Percentiles rank a stretch among this genome's conserved stretches.
These are phyloP conservation scores for Zaprionus capensis DNA, from an alignment of 1,140 invertebrate genomes.

Conservation along the genomic window DNA sequence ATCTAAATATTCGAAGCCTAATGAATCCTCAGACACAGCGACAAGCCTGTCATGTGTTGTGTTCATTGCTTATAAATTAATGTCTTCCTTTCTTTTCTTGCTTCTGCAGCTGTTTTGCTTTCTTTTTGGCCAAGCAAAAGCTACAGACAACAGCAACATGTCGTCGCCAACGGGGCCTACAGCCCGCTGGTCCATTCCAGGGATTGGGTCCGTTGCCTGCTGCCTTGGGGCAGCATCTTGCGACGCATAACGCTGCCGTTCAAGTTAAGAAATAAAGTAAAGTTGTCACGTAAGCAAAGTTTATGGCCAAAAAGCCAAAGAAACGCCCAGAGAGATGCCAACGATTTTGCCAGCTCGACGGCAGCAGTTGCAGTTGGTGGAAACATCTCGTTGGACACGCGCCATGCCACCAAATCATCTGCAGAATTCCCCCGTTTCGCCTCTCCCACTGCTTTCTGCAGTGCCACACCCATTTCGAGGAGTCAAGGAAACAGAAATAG, in stretches of 20 bases:
- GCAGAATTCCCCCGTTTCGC: conserved; percentile 32
- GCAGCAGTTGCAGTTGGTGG: conserved; percentile 66
- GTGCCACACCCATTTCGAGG: no score
- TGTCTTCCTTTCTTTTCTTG: conserved; percentile 36
- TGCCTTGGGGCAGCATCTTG: conserved; percentile 20
- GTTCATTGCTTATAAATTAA: conserved; percentile 55
- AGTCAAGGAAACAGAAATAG: conserved; percentile 39
- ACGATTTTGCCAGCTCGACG: conserved; percentile 52
- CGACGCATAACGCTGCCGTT: conserved; percentile 55
- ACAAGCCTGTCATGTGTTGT: conserved; percentile 31
- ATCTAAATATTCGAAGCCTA: neutral
- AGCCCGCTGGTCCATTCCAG: neutral
- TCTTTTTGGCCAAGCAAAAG: conserved; percentile 20
- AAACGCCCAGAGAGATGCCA: conserved; percentile 44
- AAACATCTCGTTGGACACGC: conserved; percentile 75
- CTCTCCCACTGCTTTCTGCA: neutral
- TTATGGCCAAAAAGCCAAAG: conserved; percentile 72
- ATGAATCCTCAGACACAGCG: conserved; percentile 3
- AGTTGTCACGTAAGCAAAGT: conserved; percentile 82
- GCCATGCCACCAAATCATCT: conserved; percentile 79
- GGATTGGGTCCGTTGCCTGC: neutral
- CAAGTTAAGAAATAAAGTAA: conserved; percentile 77
- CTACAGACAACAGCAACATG: conserved; percentile 33
- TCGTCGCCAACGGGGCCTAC: conserved; percentile 12
- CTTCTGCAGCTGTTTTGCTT: conserved; percentile 17